A percentile compares a stretch with the other conserved stretches of the same genome.
phyloP scores from a whole-genome alignment of 2,797 vertebrate species.

The Picus viridis region DNA sequence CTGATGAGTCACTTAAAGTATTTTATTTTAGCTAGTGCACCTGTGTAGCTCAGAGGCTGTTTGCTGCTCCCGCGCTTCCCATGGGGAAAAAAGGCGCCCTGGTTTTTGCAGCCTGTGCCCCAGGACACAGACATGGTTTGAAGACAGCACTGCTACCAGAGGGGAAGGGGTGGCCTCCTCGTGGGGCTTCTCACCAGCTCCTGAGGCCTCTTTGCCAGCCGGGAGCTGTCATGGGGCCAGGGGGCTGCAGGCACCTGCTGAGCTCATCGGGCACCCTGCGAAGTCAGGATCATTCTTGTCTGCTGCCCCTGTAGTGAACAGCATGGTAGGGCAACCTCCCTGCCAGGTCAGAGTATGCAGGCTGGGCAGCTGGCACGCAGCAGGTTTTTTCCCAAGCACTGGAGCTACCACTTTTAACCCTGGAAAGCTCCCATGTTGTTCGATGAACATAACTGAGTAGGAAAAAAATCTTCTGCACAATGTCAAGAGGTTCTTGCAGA shows the following conservation, averaged over 20 bases:
- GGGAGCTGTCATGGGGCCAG: not conserved
- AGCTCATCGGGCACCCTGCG: fast-evolving
- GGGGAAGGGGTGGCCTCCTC: fast-evolving
- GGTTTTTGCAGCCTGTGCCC: not conserved
- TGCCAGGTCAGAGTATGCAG: too few relatives aligned
- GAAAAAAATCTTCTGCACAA: not conserved
- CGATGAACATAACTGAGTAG: not conserved
- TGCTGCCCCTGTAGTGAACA: fast-evolving
- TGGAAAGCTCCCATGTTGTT: fast-evolving
- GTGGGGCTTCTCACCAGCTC: fast-evolving
- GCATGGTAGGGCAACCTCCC: not conserved
- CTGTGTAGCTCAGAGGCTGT: fast-evolving
- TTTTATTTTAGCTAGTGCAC: fast-evolving
- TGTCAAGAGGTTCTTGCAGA: not conserved
- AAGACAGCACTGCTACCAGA: fast-evolving
- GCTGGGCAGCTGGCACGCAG: not conserved
- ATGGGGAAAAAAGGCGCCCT: fast-evolving
- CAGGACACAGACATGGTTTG: fast-evolving
- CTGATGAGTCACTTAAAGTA: fast-evolving
- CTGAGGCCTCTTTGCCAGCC: not conserved
- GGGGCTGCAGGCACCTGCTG: not conserved
- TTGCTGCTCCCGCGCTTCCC: fast-evolving
- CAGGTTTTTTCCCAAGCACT: not conserved
- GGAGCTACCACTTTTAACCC: not conserved
- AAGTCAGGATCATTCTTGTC: fast-evolving